Conservation (phyloP, 2,888 invertebrate species). For the Drymonia ruficornis region DNA sequence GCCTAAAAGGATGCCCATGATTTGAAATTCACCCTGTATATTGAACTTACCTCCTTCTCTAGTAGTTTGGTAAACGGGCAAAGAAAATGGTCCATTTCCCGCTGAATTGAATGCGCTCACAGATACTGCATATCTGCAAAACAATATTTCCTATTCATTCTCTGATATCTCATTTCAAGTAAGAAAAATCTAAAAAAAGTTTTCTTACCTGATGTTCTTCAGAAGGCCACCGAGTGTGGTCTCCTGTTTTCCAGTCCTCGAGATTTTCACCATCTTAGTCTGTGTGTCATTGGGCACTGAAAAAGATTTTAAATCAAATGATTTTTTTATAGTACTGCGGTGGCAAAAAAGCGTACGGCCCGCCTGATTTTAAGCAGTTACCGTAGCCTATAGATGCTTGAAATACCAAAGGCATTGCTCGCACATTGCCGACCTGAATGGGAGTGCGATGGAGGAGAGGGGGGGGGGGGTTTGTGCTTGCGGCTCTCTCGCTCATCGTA, state of each 20-base stretch:
- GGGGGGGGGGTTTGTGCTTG: no score
- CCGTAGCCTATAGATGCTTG: no score
- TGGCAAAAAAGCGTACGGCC: no score
- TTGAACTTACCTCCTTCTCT: slow-evolving; percentile 91
- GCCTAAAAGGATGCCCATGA: no score
- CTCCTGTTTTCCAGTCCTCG: slow-evolving; percentile 74
- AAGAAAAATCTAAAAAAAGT: no score
- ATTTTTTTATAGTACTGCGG: no score
- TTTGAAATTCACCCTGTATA: no score
- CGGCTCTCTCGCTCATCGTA: no score
- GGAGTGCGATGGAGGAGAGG: no score
- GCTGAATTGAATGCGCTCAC: slow-evolving; percentile 94
- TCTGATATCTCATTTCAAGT: background rate
- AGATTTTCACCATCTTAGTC: slow-evolving; percentile 68
- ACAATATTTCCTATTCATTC: background rate
- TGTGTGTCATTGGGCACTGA: slow-evolving; percentile 72
- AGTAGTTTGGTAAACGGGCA: slow-evolving; percentile 91
- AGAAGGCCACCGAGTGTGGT: slow-evolving; percentile 76
- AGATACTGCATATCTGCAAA: slow-evolving; percentile 89
- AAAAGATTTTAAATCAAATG: slow-evolving; percentile 17
- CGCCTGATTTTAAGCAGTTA: no score
- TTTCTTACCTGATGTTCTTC: slow-evolving; percentile 81
- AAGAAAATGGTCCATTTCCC: slow-evolving; percentile 93
- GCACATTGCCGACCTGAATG: no score
- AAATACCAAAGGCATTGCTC: no score